Conservation (phyloP, 2,888 invertebrate genomes). For the Chrysolina oricalcia region DNA sequence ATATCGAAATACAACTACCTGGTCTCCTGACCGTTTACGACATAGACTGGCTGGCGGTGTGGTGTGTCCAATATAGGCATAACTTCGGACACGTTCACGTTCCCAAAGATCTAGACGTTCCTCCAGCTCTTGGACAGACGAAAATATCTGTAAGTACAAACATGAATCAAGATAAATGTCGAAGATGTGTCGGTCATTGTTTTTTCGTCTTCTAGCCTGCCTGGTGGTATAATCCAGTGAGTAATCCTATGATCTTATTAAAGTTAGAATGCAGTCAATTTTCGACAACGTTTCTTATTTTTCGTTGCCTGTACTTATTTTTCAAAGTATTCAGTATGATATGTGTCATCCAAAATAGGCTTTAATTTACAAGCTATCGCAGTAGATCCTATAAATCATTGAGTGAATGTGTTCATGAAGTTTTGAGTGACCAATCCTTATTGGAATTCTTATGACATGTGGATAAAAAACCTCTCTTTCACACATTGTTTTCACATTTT, state of each 20-base stretch:
- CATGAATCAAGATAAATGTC: background rate
- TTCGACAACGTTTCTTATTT: too few relatives aligned
- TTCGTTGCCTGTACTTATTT: too few relatives aligned
- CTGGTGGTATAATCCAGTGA: slow-evolving; percentile 96
- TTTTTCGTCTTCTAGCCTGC: slow-evolving; percentile 78
- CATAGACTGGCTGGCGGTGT: slow-evolving; percentile 93
- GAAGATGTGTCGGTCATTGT: background rate
- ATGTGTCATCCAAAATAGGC: too few relatives aligned
- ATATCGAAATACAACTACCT: slow-evolving; percentile 92
- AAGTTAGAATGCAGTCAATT: too few relatives aligned
- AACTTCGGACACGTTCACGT: slow-evolving; percentile 93
- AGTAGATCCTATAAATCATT: too few relatives aligned
- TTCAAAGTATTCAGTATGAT: too few relatives aligned
- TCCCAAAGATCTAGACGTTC: slow-evolving; percentile 91
- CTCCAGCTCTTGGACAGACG: slow-evolving; percentile 91
- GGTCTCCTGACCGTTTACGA: slow-evolving; percentile 90
- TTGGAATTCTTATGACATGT: too few relatives aligned
- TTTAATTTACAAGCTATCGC: too few relatives aligned
- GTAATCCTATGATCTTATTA: slow-evolving; percentile 70
- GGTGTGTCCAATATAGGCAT: slow-evolving; percentile 92
- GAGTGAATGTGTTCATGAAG: too few relatives aligned
- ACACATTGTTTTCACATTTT: slow-evolving; percentile 16
- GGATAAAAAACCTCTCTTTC: too few relatives aligned
- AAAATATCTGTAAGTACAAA: slow-evolving; percentile 85
- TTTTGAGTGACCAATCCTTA: too few relatives aligned